Percentiles rank a stretch among this genome's conserved stretches.
Conservation (phyloP, 1,140 invertebrate genomes). For the Homarus americanus region DNA sequence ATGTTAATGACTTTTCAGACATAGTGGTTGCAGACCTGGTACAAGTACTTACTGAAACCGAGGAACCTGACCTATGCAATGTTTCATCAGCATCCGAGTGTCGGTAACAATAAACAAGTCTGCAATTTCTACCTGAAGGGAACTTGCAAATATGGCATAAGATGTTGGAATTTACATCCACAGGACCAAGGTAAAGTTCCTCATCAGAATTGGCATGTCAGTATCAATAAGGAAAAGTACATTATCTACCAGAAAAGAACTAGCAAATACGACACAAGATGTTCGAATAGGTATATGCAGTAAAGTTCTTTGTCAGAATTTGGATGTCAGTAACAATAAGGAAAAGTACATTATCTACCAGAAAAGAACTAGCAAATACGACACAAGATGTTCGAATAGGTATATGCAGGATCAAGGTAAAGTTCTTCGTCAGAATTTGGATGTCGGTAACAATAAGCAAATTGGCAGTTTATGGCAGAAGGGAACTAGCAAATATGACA, state of each 20-base stretch:
- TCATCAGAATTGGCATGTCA: no score
- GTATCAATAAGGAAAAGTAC: no score
- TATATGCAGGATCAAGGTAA: conserved; percentile 44
- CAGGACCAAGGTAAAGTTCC: conserved; percentile 36
- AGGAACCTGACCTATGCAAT: background rate
- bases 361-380: conserved; percentile 47
- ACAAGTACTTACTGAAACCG: background rate
- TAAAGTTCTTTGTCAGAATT: conserved; percentile 2
- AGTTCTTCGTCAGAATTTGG: no score
- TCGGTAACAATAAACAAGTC: conserved; percentile 18
- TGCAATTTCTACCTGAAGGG: conserved; percentile 49
- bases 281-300: no score
- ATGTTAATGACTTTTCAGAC: background rate
- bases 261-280: no score
- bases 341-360: conserved; percentile 27
- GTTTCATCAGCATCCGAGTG: conserved; percentile 7
- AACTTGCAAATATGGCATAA: conserved; percentile 40
- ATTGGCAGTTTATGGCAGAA: no score
- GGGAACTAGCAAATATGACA: no score
- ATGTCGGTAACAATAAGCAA: no score
- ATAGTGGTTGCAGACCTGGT: background rate
- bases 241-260: no score
- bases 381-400: conserved; percentile 30
- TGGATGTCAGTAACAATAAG: conserved; percentile 7
- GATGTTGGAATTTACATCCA: conserved; percentile 51